These are phyloP conservation scores for Orbicella faveolata DNA, from an alignment of 64 coral and sea anemone species.

Conservation along the genomic window DNA sequence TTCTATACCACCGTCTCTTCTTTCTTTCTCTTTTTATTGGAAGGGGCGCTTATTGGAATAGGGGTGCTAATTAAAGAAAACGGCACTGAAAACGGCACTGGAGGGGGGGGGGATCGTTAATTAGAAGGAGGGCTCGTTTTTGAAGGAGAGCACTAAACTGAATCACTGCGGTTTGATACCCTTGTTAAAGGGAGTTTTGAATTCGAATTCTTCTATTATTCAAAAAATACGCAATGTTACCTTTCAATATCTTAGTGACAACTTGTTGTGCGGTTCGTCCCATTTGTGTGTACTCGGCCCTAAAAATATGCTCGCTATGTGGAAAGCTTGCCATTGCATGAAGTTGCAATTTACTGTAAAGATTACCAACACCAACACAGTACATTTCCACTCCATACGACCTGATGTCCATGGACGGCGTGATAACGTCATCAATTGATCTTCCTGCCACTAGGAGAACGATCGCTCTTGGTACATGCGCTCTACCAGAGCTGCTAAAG, in stretches of 20 bases:
- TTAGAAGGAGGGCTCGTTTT: too few relatives aligned
- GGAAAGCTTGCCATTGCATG: slow-evolving; percentile 93
- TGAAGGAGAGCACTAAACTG: too few relatives aligned
- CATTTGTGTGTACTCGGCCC: slow-evolving; percentile 48
- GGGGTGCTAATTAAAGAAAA: too few relatives aligned
- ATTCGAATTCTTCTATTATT: not conserved
- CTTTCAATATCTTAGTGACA: slow-evolving; percentile 93
- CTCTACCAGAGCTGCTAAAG: slow-evolving; percentile 58
- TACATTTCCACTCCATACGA: slow-evolving; percentile 71
- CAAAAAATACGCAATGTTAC: not conserved
- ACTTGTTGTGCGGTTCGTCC: slow-evolving; percentile 82
- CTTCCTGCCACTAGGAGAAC: slow-evolving; percentile 75
- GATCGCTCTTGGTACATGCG: slow-evolving; percentile 55
- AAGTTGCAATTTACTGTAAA: slow-evolving; percentile 88
- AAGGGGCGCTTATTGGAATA: too few relatives aligned
- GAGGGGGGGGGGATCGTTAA: too few relatives aligned
- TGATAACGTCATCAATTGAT: slow-evolving; percentile 89
- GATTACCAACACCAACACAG: slow-evolving; percentile 66
- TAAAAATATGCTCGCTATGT: slow-evolving; percentile 84
- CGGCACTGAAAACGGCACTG: too few relatives aligned
- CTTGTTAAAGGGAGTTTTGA: too few relatives aligned
- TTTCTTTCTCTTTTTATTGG: too few relatives aligned
- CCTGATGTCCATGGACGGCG: slow-evolving; percentile 64
- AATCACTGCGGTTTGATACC: too few relatives aligned
- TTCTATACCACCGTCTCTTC: too few relatives aligned